phyloP scores from a whole-genome alignment of 2,888 invertebrate genomes.

The Heliothis peltigera region DNA sequence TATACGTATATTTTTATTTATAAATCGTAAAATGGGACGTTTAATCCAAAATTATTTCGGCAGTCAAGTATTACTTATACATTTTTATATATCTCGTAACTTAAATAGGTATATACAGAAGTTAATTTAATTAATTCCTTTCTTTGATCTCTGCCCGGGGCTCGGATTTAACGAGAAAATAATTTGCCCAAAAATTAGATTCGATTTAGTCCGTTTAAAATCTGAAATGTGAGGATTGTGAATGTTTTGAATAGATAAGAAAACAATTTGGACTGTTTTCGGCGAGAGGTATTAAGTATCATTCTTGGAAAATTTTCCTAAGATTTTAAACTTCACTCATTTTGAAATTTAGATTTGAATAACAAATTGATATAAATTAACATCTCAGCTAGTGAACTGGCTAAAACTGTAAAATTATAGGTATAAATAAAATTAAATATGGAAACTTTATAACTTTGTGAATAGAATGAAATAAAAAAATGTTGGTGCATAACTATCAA shows the following conservation, averaged over 20 bases:
- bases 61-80: conserved; percentile 23
- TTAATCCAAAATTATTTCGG: conserved; percentile 26
- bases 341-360: too few relatives aligned
- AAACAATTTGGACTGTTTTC: conserved; percentile 52
- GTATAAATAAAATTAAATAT: too few relatives aligned
- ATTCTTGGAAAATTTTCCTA: conserved; percentile 13
- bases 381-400: too few relatives aligned
- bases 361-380: not conserved
- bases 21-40: conserved; percentile 7
- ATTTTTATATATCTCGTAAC: conserved; percentile 40
- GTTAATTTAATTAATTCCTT: conserved; percentile 69
- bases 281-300: conserved; percentile 27
- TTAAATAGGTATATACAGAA: conserved; percentile 60
- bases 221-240: conserved; percentile 45
- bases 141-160: conserved; percentile 65
- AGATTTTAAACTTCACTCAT: not conserved
- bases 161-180: conserved; percentile 63
- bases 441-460: too few relatives aligned
- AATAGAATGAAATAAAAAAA: too few relatives aligned
- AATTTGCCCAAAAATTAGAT: conserved; percentile 60
- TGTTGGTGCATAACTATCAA: too few relatives aligned
- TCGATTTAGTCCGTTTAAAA: conserved; percentile 58
- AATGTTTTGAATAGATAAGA: conserved; percentile 56
- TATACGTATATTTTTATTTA: not conserved
- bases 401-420: too few relatives aligned